These are phyloP conservation scores for Watsonalla cultraria DNA, from an alignment of 2,888 invertebrate species.

Conservation along the genomic window DNA sequence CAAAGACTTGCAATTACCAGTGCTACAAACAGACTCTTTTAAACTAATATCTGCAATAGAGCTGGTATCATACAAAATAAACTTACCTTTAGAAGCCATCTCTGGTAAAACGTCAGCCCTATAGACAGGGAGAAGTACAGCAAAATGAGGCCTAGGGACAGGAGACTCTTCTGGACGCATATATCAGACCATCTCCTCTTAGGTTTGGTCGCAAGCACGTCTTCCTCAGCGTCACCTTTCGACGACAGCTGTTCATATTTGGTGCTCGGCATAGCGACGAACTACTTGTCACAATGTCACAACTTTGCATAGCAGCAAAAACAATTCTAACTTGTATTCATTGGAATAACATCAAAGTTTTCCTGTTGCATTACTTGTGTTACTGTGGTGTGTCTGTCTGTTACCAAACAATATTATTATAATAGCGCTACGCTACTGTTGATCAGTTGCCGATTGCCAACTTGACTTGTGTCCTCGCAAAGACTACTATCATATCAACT, in stretches of 20 bases:
- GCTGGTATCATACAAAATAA: not conserved
- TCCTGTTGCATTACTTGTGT: not conserved
- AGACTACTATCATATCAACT: too few relatives aligned
- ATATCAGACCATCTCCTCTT: constrained; percentile 59
- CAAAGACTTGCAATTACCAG: too few relatives aligned
- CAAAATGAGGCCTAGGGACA: constrained; percentile 80
- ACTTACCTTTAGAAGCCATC: constrained; percentile 91
- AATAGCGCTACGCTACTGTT: too few relatives aligned
- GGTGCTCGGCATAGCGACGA: constrained; percentile 56
- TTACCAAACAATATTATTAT: too few relatives aligned
- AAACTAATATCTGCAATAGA: not conserved
- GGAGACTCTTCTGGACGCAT: constrained; percentile 58
- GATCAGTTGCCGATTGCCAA: too few relatives aligned
- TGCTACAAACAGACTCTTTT: too few relatives aligned
- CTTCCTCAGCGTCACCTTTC: constrained; percentile 58
- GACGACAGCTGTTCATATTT: constrained; percentile 73
- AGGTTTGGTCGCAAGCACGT: constrained; percentile 55
- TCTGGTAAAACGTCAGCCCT: constrained; percentile 97
- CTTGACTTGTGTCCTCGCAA: too few relatives aligned
- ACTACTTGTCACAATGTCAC: constrained; percentile 25
- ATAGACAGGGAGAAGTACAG: constrained; percentile 95
- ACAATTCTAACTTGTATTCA: not conserved
- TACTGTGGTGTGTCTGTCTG: not conserved
- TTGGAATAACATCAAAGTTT: not conserved
- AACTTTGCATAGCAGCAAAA: constrained; percentile 50